Evolutionary conservation across 2,113 vertebrate species (phyloP).

Genomic region (Corynorhinus townsendii): DNA sequence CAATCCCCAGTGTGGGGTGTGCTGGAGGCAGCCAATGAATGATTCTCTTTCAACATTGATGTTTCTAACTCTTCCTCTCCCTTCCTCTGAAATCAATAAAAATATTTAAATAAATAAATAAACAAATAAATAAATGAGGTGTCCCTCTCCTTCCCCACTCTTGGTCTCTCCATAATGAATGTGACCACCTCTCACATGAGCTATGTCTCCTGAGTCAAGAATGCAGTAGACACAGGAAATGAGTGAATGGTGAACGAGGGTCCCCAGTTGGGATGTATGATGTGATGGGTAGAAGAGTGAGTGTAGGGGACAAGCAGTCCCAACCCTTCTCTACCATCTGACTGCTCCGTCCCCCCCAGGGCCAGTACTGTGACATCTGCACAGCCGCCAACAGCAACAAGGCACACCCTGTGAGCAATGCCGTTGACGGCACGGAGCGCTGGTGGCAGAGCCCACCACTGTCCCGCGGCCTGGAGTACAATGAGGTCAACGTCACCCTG

Average conservation of each 20-base stretch:
- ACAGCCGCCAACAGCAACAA: conserved; percentile 86
- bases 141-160: not conserved
- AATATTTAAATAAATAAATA: too few relatives aligned
- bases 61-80: not conserved
- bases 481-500: conserved; percentile 95
- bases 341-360: conserved; percentile 75
- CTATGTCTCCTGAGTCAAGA: fast-evolving
- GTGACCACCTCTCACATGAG: fast-evolving
- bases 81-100: not conserved
- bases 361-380: conserved; percentile 98
- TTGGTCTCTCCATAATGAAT: fast-evolving
- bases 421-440: conserved; percentile 95
- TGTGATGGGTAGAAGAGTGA: not conserved
- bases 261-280: fast-evolving
- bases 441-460: conserved; percentile 99
- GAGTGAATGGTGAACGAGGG: not conserved
- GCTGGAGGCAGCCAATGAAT: too few relatives aligned
- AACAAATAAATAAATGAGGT: too few relatives aligned
- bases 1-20: too few relatives aligned
- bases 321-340: not conserved
- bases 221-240: fast-evolving
- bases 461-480: conserved; percentile 92
- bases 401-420: conserved; percentile 93
- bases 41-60: too few relatives aligned
- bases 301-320: too few relatives aligned